phyloP scores from a whole-genome alignment of 2,797 vertebrate species.

The Diplodus puntazzo region DNA sequence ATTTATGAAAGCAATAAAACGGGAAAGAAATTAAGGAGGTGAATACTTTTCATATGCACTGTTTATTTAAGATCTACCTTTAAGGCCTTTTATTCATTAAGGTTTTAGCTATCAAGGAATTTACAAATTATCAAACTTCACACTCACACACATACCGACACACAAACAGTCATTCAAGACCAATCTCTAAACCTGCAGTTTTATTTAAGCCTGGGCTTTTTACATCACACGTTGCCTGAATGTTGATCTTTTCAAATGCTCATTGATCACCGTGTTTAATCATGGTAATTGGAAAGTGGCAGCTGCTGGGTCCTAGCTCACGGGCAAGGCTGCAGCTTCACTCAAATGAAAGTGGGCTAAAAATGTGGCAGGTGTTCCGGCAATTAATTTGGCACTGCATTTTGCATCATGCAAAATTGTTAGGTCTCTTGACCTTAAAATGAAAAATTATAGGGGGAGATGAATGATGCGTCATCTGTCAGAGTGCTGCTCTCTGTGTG shows the following conservation, averaged over 20 bases:
- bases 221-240: constrained; percentile 15
- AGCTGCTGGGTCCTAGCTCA: constrained; percentile 46
- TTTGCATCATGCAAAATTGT: constrained; percentile 25
- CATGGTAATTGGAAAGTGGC: constrained; percentile 56
- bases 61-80: no score
- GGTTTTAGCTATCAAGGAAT: background rate
- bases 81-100: background rate
- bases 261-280: constrained; percentile 64
- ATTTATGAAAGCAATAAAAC: no score
- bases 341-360: constrained; percentile 11
- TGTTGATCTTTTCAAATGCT: constrained; percentile 47
- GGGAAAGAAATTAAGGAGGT: no score
- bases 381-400: constrained; percentile 21
- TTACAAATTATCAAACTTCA: background rate
- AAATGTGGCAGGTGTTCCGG: constrained; percentile 53
- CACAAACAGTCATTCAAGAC: constrained; percentile 1
- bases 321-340: constrained; percentile 15
- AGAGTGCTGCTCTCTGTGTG: background rate
- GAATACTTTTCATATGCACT: no score
- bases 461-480: constrained; percentile 2
- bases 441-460: constrained; percentile 21
- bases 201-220: background rate
- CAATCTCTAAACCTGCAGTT: constrained; percentile 11
- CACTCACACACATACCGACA: background rate
- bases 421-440: constrained; percentile 36